Evolutionary conservation across 2,797 vertebrate genomes (phyloP), one percentile per base, ranked within the genome.

Genomic region (Momotus momota): DNA sequence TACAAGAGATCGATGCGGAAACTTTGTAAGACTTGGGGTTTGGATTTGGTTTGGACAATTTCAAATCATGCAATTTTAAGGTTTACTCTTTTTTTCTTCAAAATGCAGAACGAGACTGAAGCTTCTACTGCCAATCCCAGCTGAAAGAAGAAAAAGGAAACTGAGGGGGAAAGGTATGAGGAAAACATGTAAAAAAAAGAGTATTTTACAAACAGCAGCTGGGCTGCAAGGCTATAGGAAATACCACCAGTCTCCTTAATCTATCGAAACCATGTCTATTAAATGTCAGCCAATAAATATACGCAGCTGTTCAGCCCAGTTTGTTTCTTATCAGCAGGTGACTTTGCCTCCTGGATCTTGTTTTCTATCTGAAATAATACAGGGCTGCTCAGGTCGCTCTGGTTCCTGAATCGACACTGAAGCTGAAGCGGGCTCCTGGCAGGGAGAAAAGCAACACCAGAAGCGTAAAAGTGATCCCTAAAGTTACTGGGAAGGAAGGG

Each of bases 211-310:
- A 29, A 3, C 46, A 27, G 17, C 52, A 77, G 48, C 19, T 7
- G 6, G 73, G 13, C 7, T 88, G n/a, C 52, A 58, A 69, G 23
- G 5, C 21, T 64, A 23, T 29, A 22, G 33, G 49, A 79, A 64
- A 64, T 64, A 49, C 38, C 60, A 49, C 8, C 46, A 54, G 25
- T 22, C 67, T 78, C n/a, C 67, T 61, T 54, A 67, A 18, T 1
- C 1, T 48, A 43, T 25, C 23, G 74, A 67, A 82, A 49, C 11
- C 0, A 0, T 3, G 1, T 46, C 58, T 72, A 27, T 21, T 46
- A 52, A 86, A 48, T 31, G 29, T 35, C 77, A 29, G 4, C 33
- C 9, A 13, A 58, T 48, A 77, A 46, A 65, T 45, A 51, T 6
- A 23, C 48, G 5, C 21, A 54, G 33, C 29, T 54, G 3, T 49